phyloP scores from a whole-genome alignment of 1,140 invertebrate genomes.

The Akabosia matsudoensis region DNA sequence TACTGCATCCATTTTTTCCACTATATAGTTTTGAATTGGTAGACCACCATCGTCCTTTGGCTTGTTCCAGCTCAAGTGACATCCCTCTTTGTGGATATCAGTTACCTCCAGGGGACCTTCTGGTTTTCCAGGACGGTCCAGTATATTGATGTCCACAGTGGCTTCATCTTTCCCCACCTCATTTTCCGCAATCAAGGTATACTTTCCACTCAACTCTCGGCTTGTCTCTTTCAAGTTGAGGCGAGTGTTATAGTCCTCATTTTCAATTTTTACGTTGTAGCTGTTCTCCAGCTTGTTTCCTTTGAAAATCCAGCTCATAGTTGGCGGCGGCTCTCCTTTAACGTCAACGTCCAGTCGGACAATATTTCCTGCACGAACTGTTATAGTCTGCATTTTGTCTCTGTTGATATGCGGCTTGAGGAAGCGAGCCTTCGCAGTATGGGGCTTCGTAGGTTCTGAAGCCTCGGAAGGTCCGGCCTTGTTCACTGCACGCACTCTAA shows the following conservation, averaged over 20 bases:
- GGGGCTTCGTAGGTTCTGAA: slow-evolving; percentile 80
- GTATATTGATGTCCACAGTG: slow-evolving; percentile 86
- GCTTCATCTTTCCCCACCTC: slow-evolving; percentile 89
- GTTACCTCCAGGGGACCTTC: slow-evolving; percentile 89
- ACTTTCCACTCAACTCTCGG: slow-evolving; percentile 81
- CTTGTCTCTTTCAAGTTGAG: slow-evolving; percentile 74
- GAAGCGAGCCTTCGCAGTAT: slow-evolving; percentile 83
- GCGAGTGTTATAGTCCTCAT: slow-evolving; percentile 90
- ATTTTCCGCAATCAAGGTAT: slow-evolving; percentile 88
- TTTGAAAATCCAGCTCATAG: slow-evolving; percentile 80
- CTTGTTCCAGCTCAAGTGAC: slow-evolving; percentile 80
- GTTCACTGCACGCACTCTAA: slow-evolving; percentile 86
- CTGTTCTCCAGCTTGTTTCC: slow-evolving; percentile 63
- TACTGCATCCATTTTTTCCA: slow-evolving; percentile 88
- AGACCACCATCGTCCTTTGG: slow-evolving; percentile 84
- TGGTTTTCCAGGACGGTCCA: slow-evolving; percentile 90
- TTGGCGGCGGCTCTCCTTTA: slow-evolving; percentile 91
- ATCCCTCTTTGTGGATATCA: slow-evolving; percentile 91
- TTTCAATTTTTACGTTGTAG: slow-evolving; percentile 71
- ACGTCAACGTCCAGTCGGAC: slow-evolving; percentile 92
- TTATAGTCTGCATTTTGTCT: slow-evolving; percentile 83
- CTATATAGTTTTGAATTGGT: slow-evolving; percentile 80
- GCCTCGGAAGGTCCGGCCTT: slow-evolving; percentile 89
- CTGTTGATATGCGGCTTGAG: slow-evolving; percentile 86
- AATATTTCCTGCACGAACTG: slow-evolving; percentile 82